Evolutionary conservation across 2,113 vertebrate species (phyloP).

Genomic region (Cyanoliseus patagonus): DNA sequence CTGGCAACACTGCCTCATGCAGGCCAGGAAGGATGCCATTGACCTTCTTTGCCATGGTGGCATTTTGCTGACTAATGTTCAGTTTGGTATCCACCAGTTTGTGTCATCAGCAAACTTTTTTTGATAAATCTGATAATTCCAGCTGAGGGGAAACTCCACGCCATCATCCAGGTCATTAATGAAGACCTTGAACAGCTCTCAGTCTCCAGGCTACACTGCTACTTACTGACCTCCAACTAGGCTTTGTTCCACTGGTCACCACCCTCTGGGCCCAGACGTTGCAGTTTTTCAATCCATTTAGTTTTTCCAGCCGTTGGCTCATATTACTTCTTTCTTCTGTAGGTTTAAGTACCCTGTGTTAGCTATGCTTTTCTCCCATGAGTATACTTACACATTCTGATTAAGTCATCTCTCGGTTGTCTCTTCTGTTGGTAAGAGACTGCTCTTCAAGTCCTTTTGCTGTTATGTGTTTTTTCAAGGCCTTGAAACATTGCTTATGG

Average conservation of each 20-base stretch:
- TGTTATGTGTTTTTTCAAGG: background rate
- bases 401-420: background rate
- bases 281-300: background rate
- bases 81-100: background rate
- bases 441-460: background rate
- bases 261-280: background rate
- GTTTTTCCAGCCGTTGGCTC: background rate
- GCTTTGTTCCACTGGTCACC: background rate
- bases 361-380: fast-evolving
- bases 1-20: background rate
- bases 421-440: background rate
- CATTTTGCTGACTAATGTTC: background rate
- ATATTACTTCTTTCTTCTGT: background rate
- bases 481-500: background rate
- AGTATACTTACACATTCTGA: background rate
- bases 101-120: background rate
- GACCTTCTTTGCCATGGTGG: background rate
- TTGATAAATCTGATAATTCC: background rate
- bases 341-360: background rate
- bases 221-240: background rate
- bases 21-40: background rate
- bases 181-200: background rate
- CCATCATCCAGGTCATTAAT: background rate
- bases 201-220: background rate
- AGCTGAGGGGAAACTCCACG: background rate